Base-by-base conservation (phyloP, 2,797 vertebrate genomes). In the Gila robusta region DNA sequence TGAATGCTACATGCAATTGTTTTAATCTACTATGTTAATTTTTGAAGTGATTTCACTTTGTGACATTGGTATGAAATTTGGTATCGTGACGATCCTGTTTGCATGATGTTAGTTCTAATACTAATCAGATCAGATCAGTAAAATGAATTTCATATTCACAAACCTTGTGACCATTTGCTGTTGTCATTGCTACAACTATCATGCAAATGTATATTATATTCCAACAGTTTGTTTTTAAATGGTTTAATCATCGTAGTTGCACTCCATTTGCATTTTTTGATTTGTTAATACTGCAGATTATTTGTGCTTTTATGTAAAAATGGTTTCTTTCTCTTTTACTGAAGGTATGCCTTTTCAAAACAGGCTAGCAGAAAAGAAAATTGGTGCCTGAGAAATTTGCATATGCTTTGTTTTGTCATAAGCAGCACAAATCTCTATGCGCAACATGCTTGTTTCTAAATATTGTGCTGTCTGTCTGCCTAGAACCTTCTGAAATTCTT, bases 331-430 rank as follows among this genome's bases (percentile, higher is more conserved):
- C 87, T 89, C 73, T 72, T 81, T 64, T 76, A 90, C 37, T 87
- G 74, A 91, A 92, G 76, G 21, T 82, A 32, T 23, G 49, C 73
- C 87, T 92, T 93, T 92, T 90, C 91, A 88, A 87, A 87, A 64
- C 47, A 7, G 87, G 84, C 90, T 77, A 79, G 32, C 32, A 44
- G 81, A 86, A 83, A 81, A 88, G 89, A 77, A 69, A 84, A 91
- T 84, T 71, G 72, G 56, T 83, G 88, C 71, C 88, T 91, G 23
- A 54, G 64, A 52, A 83, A 86, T 89, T 66, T 71, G 74, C 83
- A 85, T 83, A 79, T 70, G 12, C 67, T 66, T 76, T 81, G 80
- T 89, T 87, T 89, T 72, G 64, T 83, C 64, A 71, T 81, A 77
- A 87, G 64, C 64, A 49, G 81, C 76, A 19, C 64, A 71, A 71